phyloP scores from a whole-genome alignment of 2,888 invertebrate genomes.

The Hofmannophila pseudospretella region DNA sequence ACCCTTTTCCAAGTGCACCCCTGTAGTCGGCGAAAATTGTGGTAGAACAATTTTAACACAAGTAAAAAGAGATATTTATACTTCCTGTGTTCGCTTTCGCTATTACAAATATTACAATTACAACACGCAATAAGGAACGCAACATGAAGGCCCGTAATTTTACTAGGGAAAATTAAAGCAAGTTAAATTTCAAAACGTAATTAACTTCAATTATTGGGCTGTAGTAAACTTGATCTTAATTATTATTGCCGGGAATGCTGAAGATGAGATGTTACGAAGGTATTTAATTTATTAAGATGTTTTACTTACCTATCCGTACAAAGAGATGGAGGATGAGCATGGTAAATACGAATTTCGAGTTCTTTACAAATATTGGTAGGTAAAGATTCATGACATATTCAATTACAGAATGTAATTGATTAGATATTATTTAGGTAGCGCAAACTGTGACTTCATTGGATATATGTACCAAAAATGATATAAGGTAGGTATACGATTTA shows the following conservation, averaged over 20 bases:
- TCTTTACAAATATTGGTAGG: no score
- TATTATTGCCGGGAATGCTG: background rate
- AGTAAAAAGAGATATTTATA: slow-evolving; percentile 30
- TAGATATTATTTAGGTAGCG: no score
- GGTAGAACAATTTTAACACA: slow-evolving; percentile 26
- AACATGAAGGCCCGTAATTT: slow-evolving; percentile 21
- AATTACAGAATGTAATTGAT: no score
- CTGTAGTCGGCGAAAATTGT: slow-evolving; percentile 15
- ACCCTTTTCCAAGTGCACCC: no score
- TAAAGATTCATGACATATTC: no score
- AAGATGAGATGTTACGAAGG: background rate
- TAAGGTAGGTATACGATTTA: no score
- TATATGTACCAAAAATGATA: no score
- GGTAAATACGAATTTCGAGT: no score
- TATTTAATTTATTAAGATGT: background rate
- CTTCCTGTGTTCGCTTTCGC: slow-evolving; percentile 26
- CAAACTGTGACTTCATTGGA: no score
- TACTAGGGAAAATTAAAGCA: slow-evolving; percentile 19
- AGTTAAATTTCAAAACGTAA: slow-evolving; percentile 13
- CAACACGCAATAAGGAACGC: slow-evolving; percentile 24
- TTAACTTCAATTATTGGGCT: slow-evolving; percentile 17
- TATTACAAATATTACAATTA: no score
- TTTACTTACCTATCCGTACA: no score
- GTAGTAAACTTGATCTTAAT: slow-evolving; percentile 2
- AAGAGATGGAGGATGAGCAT: no score